Conservation (phyloP, 2,113 vertebrate species). For the Colius striatus region DNA sequence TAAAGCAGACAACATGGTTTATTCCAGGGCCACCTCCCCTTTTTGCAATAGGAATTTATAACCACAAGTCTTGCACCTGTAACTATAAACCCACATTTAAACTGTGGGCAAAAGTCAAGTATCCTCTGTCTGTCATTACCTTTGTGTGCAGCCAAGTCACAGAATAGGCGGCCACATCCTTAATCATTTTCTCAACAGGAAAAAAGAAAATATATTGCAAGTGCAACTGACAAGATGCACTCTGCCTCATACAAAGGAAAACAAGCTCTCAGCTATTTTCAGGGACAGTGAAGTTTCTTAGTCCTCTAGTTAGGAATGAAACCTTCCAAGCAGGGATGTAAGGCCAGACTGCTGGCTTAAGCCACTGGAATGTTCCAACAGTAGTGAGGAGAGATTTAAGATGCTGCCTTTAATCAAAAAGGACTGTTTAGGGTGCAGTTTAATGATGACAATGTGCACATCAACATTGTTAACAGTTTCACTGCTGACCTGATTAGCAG, state of each 20-base stretch:
- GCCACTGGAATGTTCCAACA: neutral
- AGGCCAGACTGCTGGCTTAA: neutral
- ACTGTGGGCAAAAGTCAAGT: neutral
- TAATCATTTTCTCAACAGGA: neutral
- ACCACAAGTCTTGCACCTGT: constrained; percentile 26
- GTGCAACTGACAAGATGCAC: neutral
- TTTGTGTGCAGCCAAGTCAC: neutral
- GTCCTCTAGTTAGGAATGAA: neutral
- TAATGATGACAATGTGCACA: constrained; percentile 44
- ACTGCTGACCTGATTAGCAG: constrained; percentile 48
- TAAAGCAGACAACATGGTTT: neutral
- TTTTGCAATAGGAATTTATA: neutral
- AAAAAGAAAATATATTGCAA: neutral
- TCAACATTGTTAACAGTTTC: constrained; percentile 57
- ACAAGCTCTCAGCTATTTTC: constrained; percentile 20
- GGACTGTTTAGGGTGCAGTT: constrained; percentile 33
- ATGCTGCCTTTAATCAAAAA: constrained; percentile 53
- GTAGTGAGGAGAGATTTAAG: constrained; percentile 37
- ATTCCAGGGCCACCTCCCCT: neutral
- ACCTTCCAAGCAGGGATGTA: neutral
- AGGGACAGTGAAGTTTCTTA: neutral
- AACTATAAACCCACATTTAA: constrained; percentile 39
- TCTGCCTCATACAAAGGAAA: neutral
- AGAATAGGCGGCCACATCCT: constrained; percentile 15
- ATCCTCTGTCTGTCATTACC: neutral